Percentiles rank a stretch among this genome's conserved stretches.
Evolutionary conservation across 1,140 invertebrate species (phyloP).

Genomic region (Formica exsecta): DNA sequence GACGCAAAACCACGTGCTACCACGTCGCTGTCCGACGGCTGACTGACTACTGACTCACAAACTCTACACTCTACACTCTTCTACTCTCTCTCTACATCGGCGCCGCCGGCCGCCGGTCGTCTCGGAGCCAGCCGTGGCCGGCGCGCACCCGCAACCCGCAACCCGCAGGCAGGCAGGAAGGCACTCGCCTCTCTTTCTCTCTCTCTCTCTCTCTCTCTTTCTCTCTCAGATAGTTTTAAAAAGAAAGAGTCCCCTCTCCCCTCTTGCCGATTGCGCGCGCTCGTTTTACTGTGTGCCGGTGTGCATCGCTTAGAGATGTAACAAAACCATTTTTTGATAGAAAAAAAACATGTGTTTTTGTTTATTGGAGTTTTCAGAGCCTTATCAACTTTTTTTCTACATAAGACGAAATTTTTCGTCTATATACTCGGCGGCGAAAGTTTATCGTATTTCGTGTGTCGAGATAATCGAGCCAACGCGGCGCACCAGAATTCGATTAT

Average conservation of each 20-base stretch:
- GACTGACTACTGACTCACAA: constrained; percentile 73
- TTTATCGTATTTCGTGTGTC: not conserved
- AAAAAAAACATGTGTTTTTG: too few species aligned
- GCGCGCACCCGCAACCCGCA: constrained; percentile 58
- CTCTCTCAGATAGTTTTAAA: not conserved
- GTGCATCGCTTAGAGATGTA: too few species aligned
- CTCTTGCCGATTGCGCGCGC: too few species aligned
- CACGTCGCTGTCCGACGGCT: constrained; percentile 65
- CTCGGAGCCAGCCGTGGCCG: constrained; percentile 43
- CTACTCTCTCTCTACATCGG: too few species aligned
- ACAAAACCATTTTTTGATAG: too few species aligned
- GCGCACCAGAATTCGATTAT: not conserved
- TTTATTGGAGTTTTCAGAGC: too few species aligned
- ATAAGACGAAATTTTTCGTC: not conserved
- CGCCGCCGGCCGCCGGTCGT: constrained; percentile 12
- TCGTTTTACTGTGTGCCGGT: too few species aligned
- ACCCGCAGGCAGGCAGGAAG: constrained; percentile 37
- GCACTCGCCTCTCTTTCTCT: too few species aligned
- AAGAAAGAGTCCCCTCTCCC: not conserved
- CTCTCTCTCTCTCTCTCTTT: too few species aligned
- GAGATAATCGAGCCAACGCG: not conserved
- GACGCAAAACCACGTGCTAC: not conserved
- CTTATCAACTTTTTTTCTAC: not conserved
- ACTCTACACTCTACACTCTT: too few species aligned
- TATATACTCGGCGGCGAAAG: not conserved